These are phyloP conservation scores for Gymnobelideus leadbeateri DNA, from an alignment of 2,113 vertebrate genomes.

Conservation along the genomic window DNA sequence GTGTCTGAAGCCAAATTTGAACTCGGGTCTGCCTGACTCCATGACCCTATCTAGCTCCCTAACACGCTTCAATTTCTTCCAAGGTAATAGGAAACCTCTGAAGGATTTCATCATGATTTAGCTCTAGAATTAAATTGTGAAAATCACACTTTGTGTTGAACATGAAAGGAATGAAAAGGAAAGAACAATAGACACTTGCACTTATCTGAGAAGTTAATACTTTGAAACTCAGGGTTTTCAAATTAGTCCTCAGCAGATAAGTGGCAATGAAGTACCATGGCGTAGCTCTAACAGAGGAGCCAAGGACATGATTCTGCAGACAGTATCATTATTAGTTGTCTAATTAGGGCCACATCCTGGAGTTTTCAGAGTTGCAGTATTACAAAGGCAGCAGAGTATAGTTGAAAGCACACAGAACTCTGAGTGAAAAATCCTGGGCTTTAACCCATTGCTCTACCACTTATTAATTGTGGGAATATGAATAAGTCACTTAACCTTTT, in stretches of 20 bases:
- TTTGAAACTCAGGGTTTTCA: slow-evolving; percentile 33
- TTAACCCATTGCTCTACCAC: not conserved
- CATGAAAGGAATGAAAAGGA: slow-evolving; percentile 20
- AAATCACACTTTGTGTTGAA: slow-evolving; percentile 4
- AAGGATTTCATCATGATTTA: not conserved
- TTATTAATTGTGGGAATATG: not conserved
- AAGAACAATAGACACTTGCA: slow-evolving; percentile 15
- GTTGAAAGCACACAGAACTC: not conserved
- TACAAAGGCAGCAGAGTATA: not conserved
- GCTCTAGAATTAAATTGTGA: not conserved
- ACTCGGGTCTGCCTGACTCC: not conserved
- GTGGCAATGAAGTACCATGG: not conserved
- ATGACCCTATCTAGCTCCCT: not conserved
- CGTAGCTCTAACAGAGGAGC: not conserved
- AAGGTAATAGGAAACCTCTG: not conserved
- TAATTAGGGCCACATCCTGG: slow-evolving; percentile 51
- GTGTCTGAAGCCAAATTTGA: not conserved
- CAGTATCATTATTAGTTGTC: slow-evolving; percentile 33
- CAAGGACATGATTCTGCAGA: not conserved
- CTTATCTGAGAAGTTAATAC: slow-evolving; percentile 31
- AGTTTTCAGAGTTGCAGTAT: slow-evolving; percentile 33
- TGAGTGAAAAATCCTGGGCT: not conserved
- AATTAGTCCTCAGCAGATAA: slow-evolving; percentile 41
- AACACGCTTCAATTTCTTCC: not conserved
- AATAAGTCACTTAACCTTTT: not conserved